Base-by-base conservation (phyloP, 23 tunicate genomes). In the Botrylloides violaceus region DNA sequence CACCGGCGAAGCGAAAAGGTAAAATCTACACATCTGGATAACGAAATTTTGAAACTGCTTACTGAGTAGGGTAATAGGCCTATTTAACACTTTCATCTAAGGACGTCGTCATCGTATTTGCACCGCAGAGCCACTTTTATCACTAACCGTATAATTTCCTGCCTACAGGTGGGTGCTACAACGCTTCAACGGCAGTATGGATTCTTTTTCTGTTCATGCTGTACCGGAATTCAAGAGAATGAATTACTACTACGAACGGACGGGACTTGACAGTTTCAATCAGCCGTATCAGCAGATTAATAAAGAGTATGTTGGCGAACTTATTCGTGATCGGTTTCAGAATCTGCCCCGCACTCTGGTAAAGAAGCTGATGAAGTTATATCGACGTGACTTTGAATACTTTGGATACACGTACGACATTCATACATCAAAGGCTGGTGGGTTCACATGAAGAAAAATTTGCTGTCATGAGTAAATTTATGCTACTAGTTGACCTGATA, bases 351-450 rank as follows among this genome's bases (percentile, higher is more conserved):
- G 57, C n/a, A 39, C 57, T 7, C 29, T 27, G 25, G 56, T 58
- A 6, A 19, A 2, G 29, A 79, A 70, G 25, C 55, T 79, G 21
- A 79, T 70, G 66, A 4, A 53, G 21, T 18, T 79, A 25, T 79
- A 79, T 39, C 21, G 38, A 24, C 26, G 15, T 26, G 83, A 79
- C 57, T 79, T 79, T 36, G 66, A 49, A 31, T 29, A 33, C 0
- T 79, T 70, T 50, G 83, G 77, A 5, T 79, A 79, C 68, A 79
- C 70, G 31, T 79, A 68, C 38, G 70, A 79, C 29, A 27, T 71
- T 2, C 23, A 57, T 4, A 58, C 68, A 3, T 3, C 32, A 57
- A 59, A 6, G 15, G 77, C 70, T 12, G 83, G 83, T 34, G 77
- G 75, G 6, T 24, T 77, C 34, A 53, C 53, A 43, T 43, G n/a